Evolutionary conservation across 2,797 vertebrate genomes (phyloP), one percentile per base, ranked within the genome.

Genomic region (Enteromius afrohamiltoni): DNA sequence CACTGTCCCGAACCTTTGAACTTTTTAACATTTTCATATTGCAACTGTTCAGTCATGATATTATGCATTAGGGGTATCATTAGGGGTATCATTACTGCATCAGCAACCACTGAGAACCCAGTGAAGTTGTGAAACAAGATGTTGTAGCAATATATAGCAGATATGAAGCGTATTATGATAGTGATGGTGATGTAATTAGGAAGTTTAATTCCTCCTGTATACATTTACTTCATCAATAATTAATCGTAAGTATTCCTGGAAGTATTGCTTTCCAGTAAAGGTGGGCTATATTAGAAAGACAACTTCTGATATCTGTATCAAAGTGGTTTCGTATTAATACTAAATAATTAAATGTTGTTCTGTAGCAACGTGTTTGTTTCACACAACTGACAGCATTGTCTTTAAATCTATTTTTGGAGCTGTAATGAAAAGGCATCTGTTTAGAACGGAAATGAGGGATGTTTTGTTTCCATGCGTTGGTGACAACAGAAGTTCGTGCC

Each of bases 181-280:
- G 19, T n/a, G 53, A 68, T 13, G 6, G 37, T n/a, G 34, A 11
- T 68, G 40, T 92, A 87, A 91, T 89, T 89, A 84, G 71, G 81
- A 87, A 89, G 85, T 88, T 90, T 90, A 86, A 91, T 91, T 89
- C 88, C 86, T 88, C 87, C 89, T 85, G 88, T 92, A 87, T 86
- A 88, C 90, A 88, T 92, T 91, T 89, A 88, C 70, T 5, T 34
- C 88, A 90, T 92, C 84, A 92, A 92, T 91, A 91, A 91, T 92
- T 92, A 79, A 93, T 91, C 73, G 91, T 76, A 87, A 89, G 91
- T 87, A 89, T 90, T 88, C 85, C 90, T 69, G 1, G 83, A 79
- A 88, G 89, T 79, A 85, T 83, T 83, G 68, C 64, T 64, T 86
- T 77, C 77, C 55, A 55, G 75, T 58, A 29, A 34, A 83, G 23